These are phyloP conservation scores for Cordylochernes scorpioides DNA, from an alignment of 2,888 invertebrate species.

Conservation along the genomic window DNA sequence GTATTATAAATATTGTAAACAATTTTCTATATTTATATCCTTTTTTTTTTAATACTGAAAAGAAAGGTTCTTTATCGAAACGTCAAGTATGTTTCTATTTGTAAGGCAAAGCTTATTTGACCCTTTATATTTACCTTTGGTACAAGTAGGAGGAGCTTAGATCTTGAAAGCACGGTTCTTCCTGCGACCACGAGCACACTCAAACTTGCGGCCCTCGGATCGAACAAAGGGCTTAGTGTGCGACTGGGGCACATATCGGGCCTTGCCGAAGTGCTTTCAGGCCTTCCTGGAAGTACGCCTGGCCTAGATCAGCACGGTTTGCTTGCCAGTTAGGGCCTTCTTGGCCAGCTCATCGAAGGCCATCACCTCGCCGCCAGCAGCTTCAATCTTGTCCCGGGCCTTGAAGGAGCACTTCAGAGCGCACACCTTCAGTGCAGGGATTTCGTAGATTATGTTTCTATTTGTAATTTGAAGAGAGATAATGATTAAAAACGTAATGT, in stretches of 20 bases:
- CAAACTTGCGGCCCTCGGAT: slow-evolving; percentile 91
- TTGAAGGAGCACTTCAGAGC: slow-evolving; percentile 78
- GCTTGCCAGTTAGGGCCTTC: slow-evolving; percentile 68
- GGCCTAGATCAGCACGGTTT: slow-evolving; percentile 77
- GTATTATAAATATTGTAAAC: too few relatives aligned
- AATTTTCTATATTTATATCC: too few relatives aligned
- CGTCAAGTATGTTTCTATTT: too few relatives aligned
- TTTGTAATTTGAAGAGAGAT: slow-evolving; percentile 87
- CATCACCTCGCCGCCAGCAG: slow-evolving; percentile 79
- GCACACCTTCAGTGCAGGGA: slow-evolving; percentile 74
- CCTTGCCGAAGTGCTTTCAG: slow-evolving; percentile 82
- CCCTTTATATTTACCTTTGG: too few relatives aligned
- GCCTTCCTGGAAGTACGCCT: slow-evolving; percentile 65
- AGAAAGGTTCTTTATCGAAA: too few relatives aligned
- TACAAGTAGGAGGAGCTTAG: too few relatives aligned
- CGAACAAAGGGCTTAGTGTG: slow-evolving; percentile 86
- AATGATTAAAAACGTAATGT: too few relatives aligned
- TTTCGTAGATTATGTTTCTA: slow-evolving; percentile 61
- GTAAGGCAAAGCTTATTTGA: too few relatives aligned
- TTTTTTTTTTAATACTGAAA: too few relatives aligned
- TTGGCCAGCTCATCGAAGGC: slow-evolving; percentile 94
- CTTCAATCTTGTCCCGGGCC: slow-evolving; percentile 80
- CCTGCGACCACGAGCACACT: slow-evolving; percentile 85
- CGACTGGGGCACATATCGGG: slow-evolving; percentile 90
- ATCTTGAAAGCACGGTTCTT: slow-evolving; percentile 70